Evolutionary conservation across 2,797 vertebrate genomes (phyloP), one percentile per base, ranked within the genome.

Genomic region (Cyclopterus lumpus): DNA sequence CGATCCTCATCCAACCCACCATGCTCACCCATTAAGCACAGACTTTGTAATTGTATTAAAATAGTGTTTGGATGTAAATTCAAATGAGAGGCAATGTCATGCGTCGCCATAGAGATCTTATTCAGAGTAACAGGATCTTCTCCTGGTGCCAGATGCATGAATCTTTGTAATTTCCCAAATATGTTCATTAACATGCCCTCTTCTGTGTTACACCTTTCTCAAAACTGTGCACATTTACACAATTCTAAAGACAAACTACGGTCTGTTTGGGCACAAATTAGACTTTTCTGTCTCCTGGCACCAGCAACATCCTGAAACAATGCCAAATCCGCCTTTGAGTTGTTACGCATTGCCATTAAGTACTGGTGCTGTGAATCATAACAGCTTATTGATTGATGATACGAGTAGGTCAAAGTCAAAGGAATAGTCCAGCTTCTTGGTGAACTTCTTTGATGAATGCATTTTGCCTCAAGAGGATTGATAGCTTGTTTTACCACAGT

Each of bases 291-390:
- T 64, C 36, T 57, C 34, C 57, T 75, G 53, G 28, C 54, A 58
- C 10, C 36, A 59, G 11, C 22, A 32, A 54, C 10, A 18, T 16
- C 38, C 30, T 46, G 40, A 70, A 65, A 16, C 3, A 6, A 22
- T 53, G 58, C 75, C 61, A 74, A 51, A 60, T 49, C 18, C 38
- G 49, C 51, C 24, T 64, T 14, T 57, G 70, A 61, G 32, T 22
- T 60, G 54, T 36, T 53, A 51, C 18, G 9, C 36, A 61, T 20
- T 18, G 49, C 0, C 28, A 38, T 38, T 40, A 11, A 38, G 26
- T 9, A 18, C 60, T 2, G 32, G 12, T 24, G 28, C 16, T 58
- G 51, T 58, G 62, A 71, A 68, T 34, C 48, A 28, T 6, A 55
- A 65, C 49, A 59, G 51, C 28, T 67, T 63, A 71, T 18, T 34